Evolutionary conservation across 2,113 vertebrate species (phyloP), one percentile per base, ranked within the genome.

Genomic region (Menura novaehollandiae): DNA sequence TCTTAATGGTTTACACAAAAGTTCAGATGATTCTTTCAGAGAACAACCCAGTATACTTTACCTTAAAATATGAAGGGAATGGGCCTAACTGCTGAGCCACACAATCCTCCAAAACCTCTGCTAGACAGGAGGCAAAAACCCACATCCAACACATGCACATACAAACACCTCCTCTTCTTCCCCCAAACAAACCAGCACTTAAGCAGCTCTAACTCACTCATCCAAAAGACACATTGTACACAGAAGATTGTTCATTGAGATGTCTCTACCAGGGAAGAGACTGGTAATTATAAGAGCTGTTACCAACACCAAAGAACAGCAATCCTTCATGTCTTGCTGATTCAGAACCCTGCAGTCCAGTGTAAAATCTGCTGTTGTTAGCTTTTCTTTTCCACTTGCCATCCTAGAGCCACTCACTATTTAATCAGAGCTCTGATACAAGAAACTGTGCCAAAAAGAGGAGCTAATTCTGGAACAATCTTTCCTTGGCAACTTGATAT

Each of bases 71-170:
- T 8, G 59, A 47, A 44, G 14, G 3, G 7, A 78, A 44, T 1
- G 3, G 21, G 15, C 15, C 10, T 10, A 85, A 43, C 27, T 30
- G 19, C 51, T 39, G 46, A 86, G 32, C n/a, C 53, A 47, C 10
- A 1, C 19, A 35, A 83, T 9, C 28, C 15, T 55, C n/a, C 43
- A 66, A 63, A 63, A 26, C 7, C 41, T 11, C 28, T 35, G 10
- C 39, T 39, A 39, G 20, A 44, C 6, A 37, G 6, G 15, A 89
- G 21, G 49, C 3, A 30, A 52, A 49, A 27, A 2, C 2, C 26
- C n/a, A 8, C 46, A 46, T 22, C 14, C 9, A 4, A 28, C 11
- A 6, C 0, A 3, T 5, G 1, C 11, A 5, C 10, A 27, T 2
- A 14, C 13, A 9, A 33, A 64, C 10, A 30, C 26, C 32, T 37